Evolutionary conservation across 2,113 vertebrate genomes (phyloP).

Genomic region (Syngnathus scovelli): DNA sequence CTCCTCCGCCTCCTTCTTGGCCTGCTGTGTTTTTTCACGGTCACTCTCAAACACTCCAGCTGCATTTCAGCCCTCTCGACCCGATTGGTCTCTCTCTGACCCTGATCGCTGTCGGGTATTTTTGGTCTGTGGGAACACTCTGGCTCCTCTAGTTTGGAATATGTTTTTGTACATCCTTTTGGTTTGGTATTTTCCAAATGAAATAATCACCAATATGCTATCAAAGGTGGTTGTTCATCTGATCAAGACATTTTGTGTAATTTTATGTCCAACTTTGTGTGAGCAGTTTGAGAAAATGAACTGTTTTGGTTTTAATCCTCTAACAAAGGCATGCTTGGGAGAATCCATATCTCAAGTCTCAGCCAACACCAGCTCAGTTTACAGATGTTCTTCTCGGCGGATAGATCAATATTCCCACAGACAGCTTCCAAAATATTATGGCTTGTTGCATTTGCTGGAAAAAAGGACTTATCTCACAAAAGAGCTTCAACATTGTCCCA

Average conservation of each 20-base stretch:
- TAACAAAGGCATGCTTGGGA: not conserved
- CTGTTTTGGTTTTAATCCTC: not conserved
- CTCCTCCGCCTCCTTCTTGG: constrained; percentile 17
- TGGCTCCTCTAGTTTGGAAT: not conserved
- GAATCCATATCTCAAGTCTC: not conserved
- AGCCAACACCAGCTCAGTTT: not conserved
- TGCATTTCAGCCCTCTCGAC: constrained; percentile 33
- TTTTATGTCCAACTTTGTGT: not conserved
- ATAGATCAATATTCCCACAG: not conserved
- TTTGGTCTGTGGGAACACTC: constrained; percentile 3
- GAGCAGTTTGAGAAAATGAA: not conserved
- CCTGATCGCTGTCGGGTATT: not conserved
- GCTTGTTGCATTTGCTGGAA: not conserved
- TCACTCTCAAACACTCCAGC: constrained; percentile 50
- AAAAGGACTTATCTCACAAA: not conserved
- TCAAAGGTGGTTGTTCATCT: not conserved
- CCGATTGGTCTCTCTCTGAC: constrained; percentile 38
- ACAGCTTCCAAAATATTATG: not conserved
- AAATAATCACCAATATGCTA: not conserved
- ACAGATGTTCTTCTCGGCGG: not conserved
- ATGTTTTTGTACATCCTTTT: not conserved
- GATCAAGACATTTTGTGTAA: not conserved
- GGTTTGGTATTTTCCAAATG: not conserved
- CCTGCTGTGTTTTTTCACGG: constrained; percentile 47
- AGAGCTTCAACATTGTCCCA: not conserved